Conservation (phyloP, 2,797 vertebrate species). For the Esox lucius region DNA sequence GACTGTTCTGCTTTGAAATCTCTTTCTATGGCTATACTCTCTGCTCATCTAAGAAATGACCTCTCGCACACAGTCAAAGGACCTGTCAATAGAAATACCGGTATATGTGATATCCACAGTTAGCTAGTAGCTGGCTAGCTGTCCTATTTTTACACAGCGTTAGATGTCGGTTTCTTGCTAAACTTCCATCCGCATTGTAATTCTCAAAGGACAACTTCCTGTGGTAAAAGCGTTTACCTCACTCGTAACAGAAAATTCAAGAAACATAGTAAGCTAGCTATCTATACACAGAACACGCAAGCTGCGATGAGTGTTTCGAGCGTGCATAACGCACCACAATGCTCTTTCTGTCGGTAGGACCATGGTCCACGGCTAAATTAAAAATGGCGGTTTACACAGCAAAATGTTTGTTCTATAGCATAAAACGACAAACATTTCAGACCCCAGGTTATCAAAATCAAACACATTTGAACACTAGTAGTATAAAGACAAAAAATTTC, state of each 20-base stretch:
- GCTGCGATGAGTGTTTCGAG: constrained; percentile 49
- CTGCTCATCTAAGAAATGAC: neutral
- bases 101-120: neutral
- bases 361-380: constrained; percentile 76
- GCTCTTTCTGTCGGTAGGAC: constrained; percentile 59
- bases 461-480: neutral
- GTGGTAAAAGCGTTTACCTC: constrained; percentile 21
- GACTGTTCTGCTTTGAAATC: neutral
- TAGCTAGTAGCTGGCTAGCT: neutral
- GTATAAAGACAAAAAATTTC: neutral
- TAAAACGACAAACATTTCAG: constrained; percentile 41
- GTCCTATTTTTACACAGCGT: neutral
- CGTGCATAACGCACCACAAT: constrained; percentile 33
- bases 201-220: neutral
- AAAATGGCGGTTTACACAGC: constrained; percentile 83
- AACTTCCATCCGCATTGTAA: constrained; percentile 4
- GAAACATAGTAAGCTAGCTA: neutral
- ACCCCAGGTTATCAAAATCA: neutral
- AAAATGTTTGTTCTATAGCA: constrained; percentile 61
- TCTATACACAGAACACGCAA: constrained; percentile 12
- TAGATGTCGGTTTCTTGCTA: neutral
- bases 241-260: neutral
- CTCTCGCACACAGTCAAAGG: neutral
- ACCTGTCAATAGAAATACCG: constrained; percentile 3
- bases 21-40: neutral